A percentile compares a stretch with the other conserved stretches of the same genome.
Evolutionary conservation across 2,888 invertebrate genomes (phyloP).

Genomic region (Maniola hyperantus): DNA sequence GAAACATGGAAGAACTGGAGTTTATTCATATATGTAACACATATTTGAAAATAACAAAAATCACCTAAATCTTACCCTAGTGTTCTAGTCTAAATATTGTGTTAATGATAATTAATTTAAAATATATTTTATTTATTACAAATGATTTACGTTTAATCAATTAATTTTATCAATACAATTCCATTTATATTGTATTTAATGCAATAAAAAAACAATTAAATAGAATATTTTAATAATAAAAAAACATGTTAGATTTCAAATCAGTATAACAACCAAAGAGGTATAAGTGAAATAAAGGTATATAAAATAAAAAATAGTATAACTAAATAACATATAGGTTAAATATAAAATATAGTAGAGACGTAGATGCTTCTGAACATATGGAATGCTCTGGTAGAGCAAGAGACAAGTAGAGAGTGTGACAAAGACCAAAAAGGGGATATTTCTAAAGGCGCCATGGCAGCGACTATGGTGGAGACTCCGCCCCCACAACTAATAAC

Average conservation of each 20-base stretch:
- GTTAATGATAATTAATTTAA: constrained; percentile 23
- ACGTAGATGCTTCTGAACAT: constrained; percentile 56
- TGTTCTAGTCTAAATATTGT: constrained; percentile 40
- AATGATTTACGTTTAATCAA: constrained; percentile 36
- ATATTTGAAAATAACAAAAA: constrained; percentile 52
- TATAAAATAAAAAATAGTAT: constrained; percentile 24
- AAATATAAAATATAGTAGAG: constrained; percentile 26
- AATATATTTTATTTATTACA: constrained; percentile 24
- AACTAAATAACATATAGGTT: background rate
- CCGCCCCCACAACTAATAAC: constrained; percentile 85
- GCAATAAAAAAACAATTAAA: constrained; percentile 35
- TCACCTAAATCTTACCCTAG: constrained; percentile 45
- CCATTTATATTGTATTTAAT: constrained; percentile 48
- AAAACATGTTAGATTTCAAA: constrained; percentile 19
- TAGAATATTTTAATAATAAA: background rate
- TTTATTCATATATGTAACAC: constrained; percentile 46
- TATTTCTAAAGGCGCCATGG: constrained; percentile 50
- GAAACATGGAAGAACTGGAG: constrained; percentile 65
- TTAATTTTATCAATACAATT: constrained; percentile 41
- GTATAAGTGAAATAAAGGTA: constrained; percentile 37
- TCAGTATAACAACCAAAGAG: constrained; percentile 38
- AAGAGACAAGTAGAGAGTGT: constrained; percentile 39
- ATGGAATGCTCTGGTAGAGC: constrained; percentile 46
- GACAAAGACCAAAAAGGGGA: constrained; percentile 37
- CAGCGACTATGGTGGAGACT: constrained; percentile 79